Evolutionary conservation across 1,140 invertebrate genomes (phyloP).

Genomic region (Thaumetopoea pityocampa): DNA sequence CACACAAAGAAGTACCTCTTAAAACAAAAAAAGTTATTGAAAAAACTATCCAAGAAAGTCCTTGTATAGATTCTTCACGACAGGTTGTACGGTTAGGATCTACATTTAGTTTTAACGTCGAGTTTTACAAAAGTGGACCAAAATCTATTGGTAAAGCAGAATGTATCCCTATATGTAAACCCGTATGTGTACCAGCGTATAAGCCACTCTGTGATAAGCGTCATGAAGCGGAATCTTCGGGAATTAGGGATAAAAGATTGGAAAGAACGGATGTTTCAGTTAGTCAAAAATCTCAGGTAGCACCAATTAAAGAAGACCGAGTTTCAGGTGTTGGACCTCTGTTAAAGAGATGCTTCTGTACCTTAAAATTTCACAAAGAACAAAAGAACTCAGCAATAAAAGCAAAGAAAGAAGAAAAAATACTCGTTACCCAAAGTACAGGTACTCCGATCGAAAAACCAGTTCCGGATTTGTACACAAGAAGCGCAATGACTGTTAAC

Average conservation of each 20-base stretch:
- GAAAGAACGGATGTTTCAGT: not conserved
- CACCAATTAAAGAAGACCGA: not conserved
- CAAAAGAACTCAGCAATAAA: too few relatives aligned
- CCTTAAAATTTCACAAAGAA: too few relatives aligned
- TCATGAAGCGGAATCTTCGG: not conserved
- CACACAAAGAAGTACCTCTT: not conserved
- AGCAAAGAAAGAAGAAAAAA: too few relatives aligned
- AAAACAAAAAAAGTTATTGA: not conserved
- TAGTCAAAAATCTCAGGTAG: slow-evolving; percentile 14
- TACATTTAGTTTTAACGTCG: slow-evolving; percentile 32
- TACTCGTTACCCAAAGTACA: slow-evolving; percentile 12
- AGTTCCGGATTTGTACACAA: not conserved
- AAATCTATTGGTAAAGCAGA: too few relatives aligned
- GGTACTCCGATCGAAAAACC: not conserved
- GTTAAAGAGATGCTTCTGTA: slow-evolving; percentile 28
- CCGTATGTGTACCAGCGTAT: too few relatives aligned
- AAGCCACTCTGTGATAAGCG: not conserved
- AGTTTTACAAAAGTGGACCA: slow-evolving; percentile 29
- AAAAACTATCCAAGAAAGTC: not conserved
- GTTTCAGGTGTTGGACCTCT: slow-evolving; percentile 13
- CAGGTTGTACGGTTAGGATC: slow-evolving; percentile 28
- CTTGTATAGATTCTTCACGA: not conserved
- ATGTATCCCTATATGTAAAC: too few relatives aligned
- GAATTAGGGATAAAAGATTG: not conserved
- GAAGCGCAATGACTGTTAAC: not conserved